Evolutionary conservation across 2,888 invertebrate species (phyloP).

Genomic region (Antheraea assamensis): DNA sequence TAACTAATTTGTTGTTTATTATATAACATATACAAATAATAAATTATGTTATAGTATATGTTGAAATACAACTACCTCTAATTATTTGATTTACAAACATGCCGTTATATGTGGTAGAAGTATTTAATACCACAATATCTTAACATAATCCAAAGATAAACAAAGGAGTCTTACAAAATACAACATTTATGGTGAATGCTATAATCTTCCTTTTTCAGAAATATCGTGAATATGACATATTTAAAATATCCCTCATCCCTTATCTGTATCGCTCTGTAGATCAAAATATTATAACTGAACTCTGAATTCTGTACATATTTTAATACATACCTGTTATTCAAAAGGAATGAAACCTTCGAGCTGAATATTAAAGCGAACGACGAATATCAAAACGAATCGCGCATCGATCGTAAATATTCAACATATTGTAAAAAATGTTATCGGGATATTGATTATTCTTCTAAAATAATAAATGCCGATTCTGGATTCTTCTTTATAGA

Average conservation of each 20-base stretch:
- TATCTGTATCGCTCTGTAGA: background rate
- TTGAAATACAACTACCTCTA: too few relatives aligned
- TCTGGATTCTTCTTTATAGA: too few relatives aligned
- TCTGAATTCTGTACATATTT: too few relatives aligned
- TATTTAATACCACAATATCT: background rate
- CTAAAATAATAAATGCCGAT: background rate
- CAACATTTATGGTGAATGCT: background rate
- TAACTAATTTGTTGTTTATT: too few relatives aligned
- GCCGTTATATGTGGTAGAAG: background rate
- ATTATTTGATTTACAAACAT: too few relatives aligned
- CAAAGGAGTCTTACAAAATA: background rate
- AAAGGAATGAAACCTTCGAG: background rate
- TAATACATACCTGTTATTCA: background rate
- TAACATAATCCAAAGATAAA: background rate
- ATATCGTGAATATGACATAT: background rate
- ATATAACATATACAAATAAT: too few relatives aligned
- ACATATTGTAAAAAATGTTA: background rate
- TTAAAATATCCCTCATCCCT: background rate
- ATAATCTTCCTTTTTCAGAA: background rate
- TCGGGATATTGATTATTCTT: background rate
- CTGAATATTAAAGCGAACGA: background rate
- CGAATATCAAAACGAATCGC: background rate
- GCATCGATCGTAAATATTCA: too few relatives aligned
- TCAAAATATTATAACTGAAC: too few relatives aligned
- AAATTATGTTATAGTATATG: too few relatives aligned